Evolutionary conservation across 2,888 invertebrate genomes (phyloP), one percentile per base, ranked within the genome.

Genomic region (Micoletzkya japonica): DNA sequence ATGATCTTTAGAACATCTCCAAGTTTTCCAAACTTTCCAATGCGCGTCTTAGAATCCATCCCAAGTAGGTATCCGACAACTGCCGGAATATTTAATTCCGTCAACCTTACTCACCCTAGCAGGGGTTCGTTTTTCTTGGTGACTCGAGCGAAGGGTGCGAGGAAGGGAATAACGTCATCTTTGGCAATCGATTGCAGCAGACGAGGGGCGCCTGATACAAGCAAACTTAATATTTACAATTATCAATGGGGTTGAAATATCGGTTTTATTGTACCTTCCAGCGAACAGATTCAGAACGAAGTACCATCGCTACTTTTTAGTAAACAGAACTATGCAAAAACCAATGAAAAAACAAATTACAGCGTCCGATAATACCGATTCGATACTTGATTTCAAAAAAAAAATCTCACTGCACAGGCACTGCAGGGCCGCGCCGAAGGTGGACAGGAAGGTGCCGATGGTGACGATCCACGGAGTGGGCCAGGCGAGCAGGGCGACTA

Each of bases 391-490:
- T n/a, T 10, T 6, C 2, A 58, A 32, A 58, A 58, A 7, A 32
- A 30, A 7, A 50, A 60, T 70, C 77, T 74, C 30, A 82, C 84
- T 84, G 81, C 85, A 86, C 7, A 98, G 90, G 73, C 95, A 95
- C 86, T 99, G 98, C 10, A 99, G 89, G 1, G 96, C 98, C 78
- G 98, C 98, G 60, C 98, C 98, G 70, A 98, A 90, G 0, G 98
- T 98, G 2, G 97, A 97, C 37, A 98, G 89, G 87, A 98, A 95
- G 0, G 97, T 95, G 30, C 98, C 98, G 82, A 97, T 92, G 73
- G 97, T 88, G 83, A 98, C 96, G 4, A 98, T 95, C 95, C 95
- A 96, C 83, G 95, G 92, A 86, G 95, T 94, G 2, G 98, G 98
- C 97, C 98, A 98, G 7, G 97, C 95, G 85, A 98, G 92, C 84